These are phyloP conservation scores for Zaprionus africanus DNA, from an alignment of 1,140 invertebrate species.

Conservation along the genomic window DNA sequence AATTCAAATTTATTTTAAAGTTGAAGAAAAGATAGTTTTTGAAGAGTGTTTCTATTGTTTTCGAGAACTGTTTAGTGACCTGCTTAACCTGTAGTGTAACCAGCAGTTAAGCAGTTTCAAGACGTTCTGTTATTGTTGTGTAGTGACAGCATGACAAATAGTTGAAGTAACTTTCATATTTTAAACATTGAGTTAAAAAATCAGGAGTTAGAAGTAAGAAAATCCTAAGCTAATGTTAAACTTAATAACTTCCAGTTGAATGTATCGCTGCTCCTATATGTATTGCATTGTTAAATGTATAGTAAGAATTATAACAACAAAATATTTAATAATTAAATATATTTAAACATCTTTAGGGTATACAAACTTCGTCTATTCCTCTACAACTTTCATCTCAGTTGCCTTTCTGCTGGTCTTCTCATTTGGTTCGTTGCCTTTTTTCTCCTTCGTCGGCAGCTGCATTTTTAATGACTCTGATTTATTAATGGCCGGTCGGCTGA, in stretches of 20 bases:
- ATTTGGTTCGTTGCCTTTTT: slow-evolving; percentile 50
- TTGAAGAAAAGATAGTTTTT: not conserved
- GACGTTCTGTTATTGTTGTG: not conserved
- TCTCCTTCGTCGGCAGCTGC: slow-evolving; percentile 67
- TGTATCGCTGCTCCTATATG: too few relatives aligned
- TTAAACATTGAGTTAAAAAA: too few relatives aligned
- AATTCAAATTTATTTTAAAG: not conserved
- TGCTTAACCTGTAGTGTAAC: not conserved
- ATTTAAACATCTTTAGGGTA: not conserved
- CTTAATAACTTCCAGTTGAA: not conserved
- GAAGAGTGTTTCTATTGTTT: not conserved
- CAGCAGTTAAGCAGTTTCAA: not conserved
- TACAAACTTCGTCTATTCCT: not conserved
- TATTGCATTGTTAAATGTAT: too few relatives aligned
- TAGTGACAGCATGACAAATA: too few relatives aligned
- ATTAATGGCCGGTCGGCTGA: slow-evolving; percentile 82
- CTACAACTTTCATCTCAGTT: not conserved
- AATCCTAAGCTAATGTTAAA: not conserved
- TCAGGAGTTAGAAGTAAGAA: rapidly evolving
- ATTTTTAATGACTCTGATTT: slow-evolving; percentile 84
- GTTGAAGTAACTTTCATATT: not conserved
- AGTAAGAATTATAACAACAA: too few relatives aligned
- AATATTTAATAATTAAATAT: too few relatives aligned
- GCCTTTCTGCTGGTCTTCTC: slow-evolving; percentile 25
- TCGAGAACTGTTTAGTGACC: not conserved